Evolutionary conservation across 2,888 invertebrate species (phyloP).

Genomic region (Pterobdella sp.): DNA sequence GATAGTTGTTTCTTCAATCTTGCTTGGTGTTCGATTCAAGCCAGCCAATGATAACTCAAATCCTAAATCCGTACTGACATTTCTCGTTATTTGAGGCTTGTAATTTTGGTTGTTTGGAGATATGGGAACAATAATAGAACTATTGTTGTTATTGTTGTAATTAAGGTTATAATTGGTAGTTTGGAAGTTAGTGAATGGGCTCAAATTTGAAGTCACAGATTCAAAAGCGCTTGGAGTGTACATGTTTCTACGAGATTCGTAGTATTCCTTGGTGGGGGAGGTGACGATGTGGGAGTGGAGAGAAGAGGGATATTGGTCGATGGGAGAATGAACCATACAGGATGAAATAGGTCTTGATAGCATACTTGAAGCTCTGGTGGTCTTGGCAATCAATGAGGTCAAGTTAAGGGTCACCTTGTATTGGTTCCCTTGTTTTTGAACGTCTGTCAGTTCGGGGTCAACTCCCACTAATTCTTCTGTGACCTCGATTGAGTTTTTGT

Average conservation of each 20-base stretch:
- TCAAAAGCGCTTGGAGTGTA: conserved; percentile 5
- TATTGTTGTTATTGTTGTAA: neutral
- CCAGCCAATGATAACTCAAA: conserved; percentile 20
- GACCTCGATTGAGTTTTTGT: neutral
- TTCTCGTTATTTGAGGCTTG: neutral
- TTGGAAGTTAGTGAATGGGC: neutral
- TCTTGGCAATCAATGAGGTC: conserved; percentile 17
- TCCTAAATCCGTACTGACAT: neutral
- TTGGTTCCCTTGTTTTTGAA: conserved; percentile 29
- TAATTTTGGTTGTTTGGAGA: neutral
- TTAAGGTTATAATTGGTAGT: no score
- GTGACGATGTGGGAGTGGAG: neutral
- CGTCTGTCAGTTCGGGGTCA: conserved; percentile 33
- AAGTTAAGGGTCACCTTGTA: conserved; percentile 34
- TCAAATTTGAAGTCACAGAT: neutral
- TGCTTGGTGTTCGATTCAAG: neutral
- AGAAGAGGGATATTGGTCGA: neutral
- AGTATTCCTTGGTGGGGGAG: neutral
- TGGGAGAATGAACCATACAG: neutral
- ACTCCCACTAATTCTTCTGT: conserved; percentile 26
- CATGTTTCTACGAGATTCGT: neutral
- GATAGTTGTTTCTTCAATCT: no score
- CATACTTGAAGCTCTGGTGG: conserved; percentile 16
- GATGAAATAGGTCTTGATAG: neutral
- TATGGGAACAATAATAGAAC: neutral